Evolutionary conservation across 2,797 vertebrate genomes (phyloP).

Genomic region (Danio kyathit): DNA sequence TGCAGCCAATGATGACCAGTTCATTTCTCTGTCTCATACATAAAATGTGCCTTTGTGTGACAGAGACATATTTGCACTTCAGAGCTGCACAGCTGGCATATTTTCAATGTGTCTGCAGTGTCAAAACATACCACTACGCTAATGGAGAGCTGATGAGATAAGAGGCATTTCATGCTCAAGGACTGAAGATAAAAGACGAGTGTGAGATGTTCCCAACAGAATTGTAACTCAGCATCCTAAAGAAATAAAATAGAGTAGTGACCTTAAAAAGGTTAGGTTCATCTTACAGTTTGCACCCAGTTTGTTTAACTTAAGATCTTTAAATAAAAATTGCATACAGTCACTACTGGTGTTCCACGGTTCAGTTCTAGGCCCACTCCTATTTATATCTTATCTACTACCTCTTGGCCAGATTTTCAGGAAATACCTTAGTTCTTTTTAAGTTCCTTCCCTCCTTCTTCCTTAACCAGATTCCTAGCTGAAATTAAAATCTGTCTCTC

Average conservation of each 20-base stretch:
- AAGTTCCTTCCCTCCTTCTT: no score
- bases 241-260: slow-evolving; percentile 7
- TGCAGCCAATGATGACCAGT: neutral
- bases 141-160: slow-evolving; percentile 24
- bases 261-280: slow-evolving; percentile 15
- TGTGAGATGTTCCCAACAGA: neutral
- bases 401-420: no score
- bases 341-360: no score
- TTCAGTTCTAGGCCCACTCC: no score
- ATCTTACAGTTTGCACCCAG: no score
- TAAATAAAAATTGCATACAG: no score
- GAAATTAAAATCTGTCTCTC: no score
- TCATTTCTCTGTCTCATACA: neutral
- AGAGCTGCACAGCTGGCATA: neutral
- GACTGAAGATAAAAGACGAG: slow-evolving; percentile 11
- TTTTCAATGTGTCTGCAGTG: slow-evolving; percentile 20
- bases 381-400: no score
- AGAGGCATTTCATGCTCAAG: slow-evolving; percentile 22
- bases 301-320: no score
- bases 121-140: slow-evolving; percentile 31
- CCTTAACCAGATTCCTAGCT: no score
- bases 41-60: slow-evolving; percentile 2
- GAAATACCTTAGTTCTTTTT: no score
- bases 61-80: slow-evolving; percentile 18
- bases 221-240: neutral